phyloP scores from a whole-genome alignment of 2,888 invertebrate genomes.

The Endotricha flammealis region DNA sequence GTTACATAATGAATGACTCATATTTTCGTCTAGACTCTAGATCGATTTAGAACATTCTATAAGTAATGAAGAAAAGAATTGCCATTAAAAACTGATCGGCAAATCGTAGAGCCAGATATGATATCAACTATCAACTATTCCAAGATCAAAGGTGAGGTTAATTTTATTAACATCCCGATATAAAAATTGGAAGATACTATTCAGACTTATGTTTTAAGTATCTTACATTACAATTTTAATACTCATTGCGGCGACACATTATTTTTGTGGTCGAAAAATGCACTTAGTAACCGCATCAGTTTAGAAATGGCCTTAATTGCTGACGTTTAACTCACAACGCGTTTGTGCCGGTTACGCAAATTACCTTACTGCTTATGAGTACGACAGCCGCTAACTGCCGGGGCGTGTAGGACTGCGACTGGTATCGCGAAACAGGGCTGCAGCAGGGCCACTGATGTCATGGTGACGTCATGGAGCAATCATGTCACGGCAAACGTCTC shows the following conservation, averaged over 20 bases:
- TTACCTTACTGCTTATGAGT: constrained; percentile 26
- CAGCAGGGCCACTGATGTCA: constrained; percentile 41
- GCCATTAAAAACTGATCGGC: too few relatives aligned
- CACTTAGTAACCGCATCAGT: constrained; percentile 27
- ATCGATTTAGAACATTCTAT: too few relatives aligned
- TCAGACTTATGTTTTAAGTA: not conserved
- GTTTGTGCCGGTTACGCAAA: constrained; percentile 37
- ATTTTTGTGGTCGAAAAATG: constrained; percentile 21
- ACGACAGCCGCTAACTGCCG: constrained; percentile 21
- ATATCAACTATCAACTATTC: too few relatives aligned
- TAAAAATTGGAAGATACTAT: not conserved
- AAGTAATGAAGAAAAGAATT: too few relatives aligned
- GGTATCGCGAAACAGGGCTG: constrained; percentile 25
- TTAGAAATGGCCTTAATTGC: constrained; percentile 27
- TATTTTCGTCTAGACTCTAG: too few relatives aligned
- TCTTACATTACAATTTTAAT: not conserved
- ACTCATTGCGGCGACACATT: not conserved
- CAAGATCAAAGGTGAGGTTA: too few relatives aligned
- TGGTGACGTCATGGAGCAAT: constrained; percentile 32
- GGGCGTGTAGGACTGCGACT: constrained; percentile 17
- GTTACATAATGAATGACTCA: too few relatives aligned
- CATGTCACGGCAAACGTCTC: constrained; percentile 15
- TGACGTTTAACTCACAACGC: constrained; percentile 31
- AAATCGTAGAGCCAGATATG: too few relatives aligned
- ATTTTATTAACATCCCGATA: not conserved